Percentiles rank a stretch among this genome's conserved stretches.
These are phyloP conservation scores for Synanthedon vespiformis DNA, from an alignment of 2,888 invertebrate genomes.

Conservation along the genomic window DNA sequence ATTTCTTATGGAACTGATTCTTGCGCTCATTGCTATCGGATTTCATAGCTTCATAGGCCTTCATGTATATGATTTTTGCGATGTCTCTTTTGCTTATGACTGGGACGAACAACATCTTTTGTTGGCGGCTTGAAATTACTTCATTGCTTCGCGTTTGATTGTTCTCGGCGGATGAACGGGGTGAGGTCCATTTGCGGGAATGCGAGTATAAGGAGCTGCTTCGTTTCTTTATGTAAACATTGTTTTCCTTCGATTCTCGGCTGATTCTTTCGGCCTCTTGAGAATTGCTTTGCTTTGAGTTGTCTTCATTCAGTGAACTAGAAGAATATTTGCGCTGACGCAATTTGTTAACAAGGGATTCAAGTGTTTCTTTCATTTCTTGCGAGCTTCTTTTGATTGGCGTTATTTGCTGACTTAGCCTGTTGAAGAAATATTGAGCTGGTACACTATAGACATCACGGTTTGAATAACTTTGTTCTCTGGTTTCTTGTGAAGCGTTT, in stretches of 20 bases:
- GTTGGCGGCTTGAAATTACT: slow-evolving; percentile 29
- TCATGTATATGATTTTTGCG: slow-evolving; percentile 31
- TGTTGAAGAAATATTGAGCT: not conserved
- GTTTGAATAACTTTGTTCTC: not conserved
- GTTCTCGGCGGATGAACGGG: not conserved
- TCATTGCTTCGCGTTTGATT: slow-evolving; percentile 12
- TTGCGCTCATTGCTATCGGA: slow-evolving; percentile 36
- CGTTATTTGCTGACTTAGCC: not conserved
- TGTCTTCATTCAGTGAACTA: not conserved
- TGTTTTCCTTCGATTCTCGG: not conserved
- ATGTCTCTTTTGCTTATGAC: slow-evolving; percentile 29
- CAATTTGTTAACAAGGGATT: not conserved
- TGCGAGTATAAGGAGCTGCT: not conserved
- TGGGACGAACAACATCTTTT: slow-evolving; percentile 12
- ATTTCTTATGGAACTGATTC: slow-evolving; percentile 30
- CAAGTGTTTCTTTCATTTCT: not conserved
- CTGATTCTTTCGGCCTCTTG: slow-evolving; percentile 11
- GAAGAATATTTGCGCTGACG: not conserved
- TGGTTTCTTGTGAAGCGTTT: not conserved
- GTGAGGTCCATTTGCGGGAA: slow-evolving; percentile 9
- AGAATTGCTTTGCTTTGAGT: slow-evolving; percentile 11
- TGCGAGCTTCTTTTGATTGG: not conserved
- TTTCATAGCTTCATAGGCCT: slow-evolving; percentile 39
- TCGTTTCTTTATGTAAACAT: not conserved
- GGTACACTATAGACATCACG: not conserved